These are phyloP conservation scores for Cnemophilus loriae DNA, from an alignment of 2,113 vertebrate genomes.

Conservation along the genomic window DNA sequence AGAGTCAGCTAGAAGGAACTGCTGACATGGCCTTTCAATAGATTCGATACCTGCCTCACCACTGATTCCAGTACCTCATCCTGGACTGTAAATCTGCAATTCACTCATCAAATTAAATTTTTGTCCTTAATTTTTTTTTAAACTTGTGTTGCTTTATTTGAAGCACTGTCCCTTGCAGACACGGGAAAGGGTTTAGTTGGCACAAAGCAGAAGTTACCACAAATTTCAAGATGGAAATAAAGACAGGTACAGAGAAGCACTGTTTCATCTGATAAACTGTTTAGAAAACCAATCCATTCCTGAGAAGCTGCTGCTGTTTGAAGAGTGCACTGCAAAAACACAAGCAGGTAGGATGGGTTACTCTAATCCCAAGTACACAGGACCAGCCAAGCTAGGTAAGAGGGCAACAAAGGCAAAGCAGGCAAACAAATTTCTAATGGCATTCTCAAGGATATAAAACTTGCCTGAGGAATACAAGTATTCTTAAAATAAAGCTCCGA, in stretches of 20 bases:
- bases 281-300: not conserved
- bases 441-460: not conserved
- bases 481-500: not conserved
- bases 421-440: not conserved
- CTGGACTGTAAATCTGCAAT: not conserved
- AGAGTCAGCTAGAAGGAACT: not conserved
- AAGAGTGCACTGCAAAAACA: not conserved
- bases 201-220: not conserved
- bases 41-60: not conserved
- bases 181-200: not conserved
- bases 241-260: not conserved
- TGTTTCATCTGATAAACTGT: not conserved
- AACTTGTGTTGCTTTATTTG: not conserved
- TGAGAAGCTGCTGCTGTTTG: not conserved
- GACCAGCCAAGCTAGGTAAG: not conserved
- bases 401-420: not conserved
- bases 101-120: not conserved
- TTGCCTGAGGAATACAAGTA: rapidly evolving
- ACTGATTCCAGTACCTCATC: not conserved
- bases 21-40: not conserved
- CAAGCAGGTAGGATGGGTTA: not conserved
- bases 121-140: not conserved
- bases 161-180: not conserved
- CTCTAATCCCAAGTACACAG: not conserved
- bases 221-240: not conserved